Conservation (phyloP, 2,113 vertebrate genomes). For the Sinocyclocheilus rhinocerous region DNA sequence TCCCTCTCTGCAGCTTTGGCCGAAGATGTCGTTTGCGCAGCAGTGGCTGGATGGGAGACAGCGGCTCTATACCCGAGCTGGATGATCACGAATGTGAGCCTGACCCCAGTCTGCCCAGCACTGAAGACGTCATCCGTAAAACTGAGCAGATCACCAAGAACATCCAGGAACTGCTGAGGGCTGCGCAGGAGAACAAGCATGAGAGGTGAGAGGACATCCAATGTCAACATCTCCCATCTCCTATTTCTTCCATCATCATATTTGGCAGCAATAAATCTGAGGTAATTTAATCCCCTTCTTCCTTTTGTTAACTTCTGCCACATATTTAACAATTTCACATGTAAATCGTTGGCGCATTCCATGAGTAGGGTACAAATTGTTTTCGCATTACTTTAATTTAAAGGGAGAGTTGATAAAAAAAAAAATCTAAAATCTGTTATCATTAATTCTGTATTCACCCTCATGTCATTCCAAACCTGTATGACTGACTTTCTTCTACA, state of each 20-base stretch:
- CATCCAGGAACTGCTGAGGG: slow-evolving; percentile 92
- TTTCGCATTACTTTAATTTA: no score
- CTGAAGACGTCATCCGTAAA: slow-evolving; percentile 94
- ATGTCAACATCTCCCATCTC: neutral
- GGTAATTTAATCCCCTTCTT: neutral
- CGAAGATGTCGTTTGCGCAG: slow-evolving; percentile 84
- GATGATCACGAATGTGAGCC: slow-evolving; percentile 72
- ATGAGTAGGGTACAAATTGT: neutral
- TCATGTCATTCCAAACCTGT: no score
- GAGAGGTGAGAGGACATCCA: slow-evolving; percentile 81
- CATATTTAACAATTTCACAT: neutral
- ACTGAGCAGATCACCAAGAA: slow-evolving; percentile 99
- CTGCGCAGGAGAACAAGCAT: slow-evolving; percentile 94
- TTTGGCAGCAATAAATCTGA: neutral
- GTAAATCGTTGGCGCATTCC: neutral
- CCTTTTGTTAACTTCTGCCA: neutral
- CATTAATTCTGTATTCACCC: no score
- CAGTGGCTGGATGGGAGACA: slow-evolving; percentile 80
- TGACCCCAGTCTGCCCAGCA: slow-evolving; percentile 85
- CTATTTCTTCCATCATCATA: neutral
- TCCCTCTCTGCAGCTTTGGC: slow-evolving; percentile 69
- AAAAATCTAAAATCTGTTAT: no score
- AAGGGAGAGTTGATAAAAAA: no score
- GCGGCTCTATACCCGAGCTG: slow-evolving; percentile 78
- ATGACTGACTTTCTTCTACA: no score